A percentile compares a stretch with the other conserved stretches of the same genome.
These are phyloP conservation scores for Toxotes chatareus DNA, from an alignment of 2,113 vertebrate genomes.

Conservation along the genomic window DNA sequence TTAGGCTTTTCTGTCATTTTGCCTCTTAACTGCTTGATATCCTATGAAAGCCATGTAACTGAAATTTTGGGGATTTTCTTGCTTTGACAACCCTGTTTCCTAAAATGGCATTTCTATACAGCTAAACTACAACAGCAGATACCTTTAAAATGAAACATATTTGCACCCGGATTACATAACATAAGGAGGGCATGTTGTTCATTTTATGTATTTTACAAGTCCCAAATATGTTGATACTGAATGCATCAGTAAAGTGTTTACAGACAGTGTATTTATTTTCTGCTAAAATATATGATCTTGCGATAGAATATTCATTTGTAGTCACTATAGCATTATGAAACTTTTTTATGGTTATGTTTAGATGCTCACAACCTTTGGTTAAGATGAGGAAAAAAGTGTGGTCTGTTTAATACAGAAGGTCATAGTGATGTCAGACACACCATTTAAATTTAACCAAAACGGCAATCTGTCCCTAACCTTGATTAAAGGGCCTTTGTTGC, in stretches of 20 bases:
- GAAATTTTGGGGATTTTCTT: conserved; percentile 14
- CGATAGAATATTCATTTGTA: background rate
- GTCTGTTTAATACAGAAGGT: too few relatives aligned
- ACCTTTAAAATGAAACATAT: background rate
- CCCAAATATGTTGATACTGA: background rate
- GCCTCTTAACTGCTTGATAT: conserved; percentile 7
- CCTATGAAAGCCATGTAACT: conserved; percentile 21
- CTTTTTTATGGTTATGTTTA: background rate
- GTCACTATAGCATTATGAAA: background rate
- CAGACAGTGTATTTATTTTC: background rate
- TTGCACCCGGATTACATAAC: background rate
- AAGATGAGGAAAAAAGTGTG: background rate
- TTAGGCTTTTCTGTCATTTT: conserved; percentile 36
- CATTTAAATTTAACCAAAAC: background rate
- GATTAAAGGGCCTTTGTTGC: background rate
- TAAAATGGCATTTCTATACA: background rate
- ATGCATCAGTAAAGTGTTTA: background rate
- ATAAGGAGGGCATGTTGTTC: background rate
- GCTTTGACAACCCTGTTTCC: background rate
- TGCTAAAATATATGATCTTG: background rate
- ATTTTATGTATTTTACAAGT: background rate
- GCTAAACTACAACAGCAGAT: background rate
- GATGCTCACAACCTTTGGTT: background rate
- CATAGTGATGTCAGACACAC: too few relatives aligned
- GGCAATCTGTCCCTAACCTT: background rate